Evolutionary conservation across 2,113 vertebrate species (phyloP), one percentile per base, ranked within the genome.

Genomic region (Monarcha castaneiventris): DNA sequence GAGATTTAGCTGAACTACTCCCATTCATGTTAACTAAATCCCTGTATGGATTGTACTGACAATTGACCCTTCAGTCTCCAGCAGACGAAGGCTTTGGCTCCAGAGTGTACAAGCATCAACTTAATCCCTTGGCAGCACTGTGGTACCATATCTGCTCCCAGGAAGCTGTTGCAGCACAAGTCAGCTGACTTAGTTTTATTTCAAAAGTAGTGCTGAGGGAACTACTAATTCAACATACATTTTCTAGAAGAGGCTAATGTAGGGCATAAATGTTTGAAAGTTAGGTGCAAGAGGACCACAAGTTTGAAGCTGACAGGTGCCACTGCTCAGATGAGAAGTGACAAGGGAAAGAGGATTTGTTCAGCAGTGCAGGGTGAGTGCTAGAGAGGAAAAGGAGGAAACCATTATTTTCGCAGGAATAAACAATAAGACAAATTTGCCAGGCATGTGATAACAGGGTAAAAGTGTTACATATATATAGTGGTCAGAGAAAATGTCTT

Each of bases 21-120:
- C 86, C 73, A 89, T 96, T 93, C 88, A 79, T 32, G 86, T 61
- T 68, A 54, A 74, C 85, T 62, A 82, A 96, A 93, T 92, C 93
- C 86, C 66, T 89, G 37, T 25, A 33, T 74, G n/a, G n/a, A 16
- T 76, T 90, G 51, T 58, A 43, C 56, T 90, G 76, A 84, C 10
- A 5, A 69, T 9, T 95, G 90, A 90, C 92, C 83, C 69, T 71
- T 87, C 64, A 30, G 56, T n/a, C 68, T 75, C 56, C 61, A 72
- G 52, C 0, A 0, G 54, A 75, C 1, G 32, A 63, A 39, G 80
- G 52, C 82, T 93, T 95, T 80, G 91, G 54, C 84, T 90, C 54
- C 27, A 8, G 54, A 83, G n/a, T 16, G 10, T 61, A 4, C 56
- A 59, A 88, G 52, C 68, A 75, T 41, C 79, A 41, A 9, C 22